Conservation (phyloP, 1,140 invertebrate species). For the Sesamia nonagrioides region DNA sequence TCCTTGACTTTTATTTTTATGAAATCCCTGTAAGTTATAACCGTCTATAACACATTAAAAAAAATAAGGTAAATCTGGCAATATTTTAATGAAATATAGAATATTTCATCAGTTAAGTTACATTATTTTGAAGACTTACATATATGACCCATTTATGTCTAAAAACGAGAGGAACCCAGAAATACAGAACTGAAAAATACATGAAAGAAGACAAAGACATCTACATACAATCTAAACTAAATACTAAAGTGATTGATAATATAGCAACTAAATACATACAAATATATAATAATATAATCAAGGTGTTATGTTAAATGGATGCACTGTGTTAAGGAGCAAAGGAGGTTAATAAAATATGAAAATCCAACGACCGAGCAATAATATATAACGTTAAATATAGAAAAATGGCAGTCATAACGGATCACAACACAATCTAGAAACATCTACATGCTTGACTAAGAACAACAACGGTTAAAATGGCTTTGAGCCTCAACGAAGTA, state of each 20-base stretch:
- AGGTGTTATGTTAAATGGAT: conserved; percentile 2
- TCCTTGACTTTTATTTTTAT: not conserved
- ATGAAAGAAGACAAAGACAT: not conserved
- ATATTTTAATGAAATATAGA: too few species aligned
- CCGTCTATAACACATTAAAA: too few species aligned
- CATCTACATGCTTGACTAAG: conserved; percentile 39
- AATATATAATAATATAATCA: not conserved
- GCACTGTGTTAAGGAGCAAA: not conserved
- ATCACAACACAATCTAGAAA: conserved; percentile 50
- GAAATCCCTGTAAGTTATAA: too few species aligned
- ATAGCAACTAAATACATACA: conserved; percentile 16
- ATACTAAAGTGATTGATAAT: not conserved
- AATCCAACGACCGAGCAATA: conserved; percentile 30
- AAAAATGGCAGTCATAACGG: conserved; percentile 43
- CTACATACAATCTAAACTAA: not conserved
- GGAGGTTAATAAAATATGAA: conserved; percentile 21
- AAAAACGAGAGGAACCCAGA: not conserved
- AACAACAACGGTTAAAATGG: conserved; percentile 48
- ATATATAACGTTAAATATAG: conserved; percentile 22
- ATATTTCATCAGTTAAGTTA: too few species aligned
- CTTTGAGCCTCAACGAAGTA: conserved; percentile 38
- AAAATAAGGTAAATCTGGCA: too few species aligned
- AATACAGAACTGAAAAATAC: not conserved
- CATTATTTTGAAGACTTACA: too few species aligned
- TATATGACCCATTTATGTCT: too few species aligned